These are phyloP conservation scores for Griposia aprilina DNA, from an alignment of 2,888 invertebrate species.

Conservation along the genomic window DNA sequence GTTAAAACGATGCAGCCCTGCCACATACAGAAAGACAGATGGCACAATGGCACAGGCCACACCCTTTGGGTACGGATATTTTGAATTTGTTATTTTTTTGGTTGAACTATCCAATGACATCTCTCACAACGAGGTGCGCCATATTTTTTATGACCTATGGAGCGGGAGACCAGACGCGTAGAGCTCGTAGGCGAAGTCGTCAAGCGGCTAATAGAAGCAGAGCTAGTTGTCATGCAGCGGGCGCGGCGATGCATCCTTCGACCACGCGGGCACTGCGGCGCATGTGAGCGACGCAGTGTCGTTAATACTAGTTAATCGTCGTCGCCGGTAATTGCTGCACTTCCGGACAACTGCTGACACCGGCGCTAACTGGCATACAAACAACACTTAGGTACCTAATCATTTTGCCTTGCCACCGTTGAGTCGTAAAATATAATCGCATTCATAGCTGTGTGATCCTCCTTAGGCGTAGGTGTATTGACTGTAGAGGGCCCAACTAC, in stretches of 20 bases:
- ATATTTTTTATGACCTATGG: background rate
- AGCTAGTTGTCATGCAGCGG: constrained; percentile 50
- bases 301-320: constrained; percentile 22
- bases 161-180: background rate
- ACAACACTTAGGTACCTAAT: constrained; percentile 20
- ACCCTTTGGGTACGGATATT: background rate
- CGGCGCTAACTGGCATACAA: constrained; percentile 45
- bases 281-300: background rate
- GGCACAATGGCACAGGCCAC: background rate
- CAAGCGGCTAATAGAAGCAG: background rate
- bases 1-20: background rate
- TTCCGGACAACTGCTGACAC: constrained; percentile 43
- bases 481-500: background rate
- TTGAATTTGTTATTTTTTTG: background rate
- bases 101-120: background rate
- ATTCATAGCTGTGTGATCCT: background rate
- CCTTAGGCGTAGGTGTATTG: background rate
- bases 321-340: constrained; percentile 57
- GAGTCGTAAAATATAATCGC: constrained; percentile 1
- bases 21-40: background rate
- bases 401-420: background rate
- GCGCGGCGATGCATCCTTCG: constrained; percentile 5
- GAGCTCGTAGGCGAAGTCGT: background rate
- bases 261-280: background rate
- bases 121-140: background rate